Base-by-base conservation (phyloP, 2,888 invertebrate species). In the Drosophila vallismaia region DNA sequence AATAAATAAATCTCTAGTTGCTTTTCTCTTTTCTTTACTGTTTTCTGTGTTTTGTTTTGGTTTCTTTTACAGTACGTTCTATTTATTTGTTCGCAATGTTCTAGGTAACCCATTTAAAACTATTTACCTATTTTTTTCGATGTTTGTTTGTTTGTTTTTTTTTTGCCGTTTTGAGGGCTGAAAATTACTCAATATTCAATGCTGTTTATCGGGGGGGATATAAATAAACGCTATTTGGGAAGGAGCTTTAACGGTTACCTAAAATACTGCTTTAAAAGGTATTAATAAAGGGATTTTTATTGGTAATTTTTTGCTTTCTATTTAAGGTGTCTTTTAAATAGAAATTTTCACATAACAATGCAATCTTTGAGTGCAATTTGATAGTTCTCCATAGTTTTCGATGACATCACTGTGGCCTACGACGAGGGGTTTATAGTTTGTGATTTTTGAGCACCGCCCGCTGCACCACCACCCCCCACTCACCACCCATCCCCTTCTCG, bases 101-200 rank as follows among this genome's bases (percentile, higher is more conserved):
- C 19, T 19, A 54, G 54, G 54, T 66, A 66, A 64, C 66, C 66
- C 66, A 63, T 63, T 66, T 66, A 54, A 28, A 76, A 80, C 67
- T 74, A 79, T 31, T 60, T 64, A 42, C 64, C 26, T 66, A 58
- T 56, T 66, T 74, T 71, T 10, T 26, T 55, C 46, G 24, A 6
- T 28, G 4, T 12, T 55, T 31, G 26, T 12, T 55, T 31, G 26
- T 42, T 63, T 45, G 44, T 50, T 51, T 60, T 45, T 38, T 62
- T 10, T 38, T 62, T 8, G 60, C 29, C 14, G 44, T 29, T 50
- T 63, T 44, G 56, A 56, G 59, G 46, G 56, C 56, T 36, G 29
- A 19, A 19, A 56, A 46, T 38, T 46, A 56, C 59, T 59, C 59
- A 38, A 38, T 38, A n/a, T 36, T 50, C 26, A 62, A 42, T 36